phyloP scores from a whole-genome alignment of 2,797 vertebrate genomes.

The Hephaestus fuliginosus region DNA sequence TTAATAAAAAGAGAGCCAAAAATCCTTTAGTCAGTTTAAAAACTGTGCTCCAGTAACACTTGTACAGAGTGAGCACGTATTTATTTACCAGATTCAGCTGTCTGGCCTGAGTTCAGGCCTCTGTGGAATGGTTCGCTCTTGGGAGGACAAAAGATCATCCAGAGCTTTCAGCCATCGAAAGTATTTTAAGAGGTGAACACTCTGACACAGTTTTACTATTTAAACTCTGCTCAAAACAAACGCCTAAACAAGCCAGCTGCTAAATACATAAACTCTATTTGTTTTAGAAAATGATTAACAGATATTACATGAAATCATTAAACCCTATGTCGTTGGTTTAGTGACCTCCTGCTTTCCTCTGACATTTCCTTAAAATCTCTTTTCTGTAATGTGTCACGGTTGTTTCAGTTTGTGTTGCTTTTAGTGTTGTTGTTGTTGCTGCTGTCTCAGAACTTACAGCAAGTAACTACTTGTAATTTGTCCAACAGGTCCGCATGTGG shows the following conservation, averaged over 20 bases:
- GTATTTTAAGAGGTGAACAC: constrained; percentile 36
- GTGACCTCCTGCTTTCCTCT: background rate
- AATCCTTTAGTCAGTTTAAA: background rate
- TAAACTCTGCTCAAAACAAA: background rate
- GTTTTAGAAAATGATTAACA: background rate
- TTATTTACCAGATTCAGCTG: constrained; percentile 17
- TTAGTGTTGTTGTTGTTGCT: background rate
- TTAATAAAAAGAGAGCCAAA: background rate
- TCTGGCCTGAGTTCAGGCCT: constrained; percentile 32
- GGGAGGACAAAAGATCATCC: constrained; percentile 28
- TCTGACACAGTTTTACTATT: background rate
- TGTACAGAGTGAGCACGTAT: background rate
- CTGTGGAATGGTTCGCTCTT: constrained; percentile 20
- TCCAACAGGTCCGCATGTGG: background rate
- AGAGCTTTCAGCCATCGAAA: background rate
- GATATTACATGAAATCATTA: background rate
- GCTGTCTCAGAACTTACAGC: background rate
- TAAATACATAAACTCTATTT: background rate
- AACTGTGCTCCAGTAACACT: background rate
- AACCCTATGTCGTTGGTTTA: background rate
- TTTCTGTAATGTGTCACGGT: background rate
- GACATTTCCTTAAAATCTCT: background rate
- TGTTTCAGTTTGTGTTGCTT: background rate
- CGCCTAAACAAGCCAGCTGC: background rate
- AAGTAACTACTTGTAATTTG: background rate